These are phyloP conservation scores for Caenorhabditis latens DNA, from an alignment of 1,140 invertebrate genomes.

Conservation along the genomic window DNA sequence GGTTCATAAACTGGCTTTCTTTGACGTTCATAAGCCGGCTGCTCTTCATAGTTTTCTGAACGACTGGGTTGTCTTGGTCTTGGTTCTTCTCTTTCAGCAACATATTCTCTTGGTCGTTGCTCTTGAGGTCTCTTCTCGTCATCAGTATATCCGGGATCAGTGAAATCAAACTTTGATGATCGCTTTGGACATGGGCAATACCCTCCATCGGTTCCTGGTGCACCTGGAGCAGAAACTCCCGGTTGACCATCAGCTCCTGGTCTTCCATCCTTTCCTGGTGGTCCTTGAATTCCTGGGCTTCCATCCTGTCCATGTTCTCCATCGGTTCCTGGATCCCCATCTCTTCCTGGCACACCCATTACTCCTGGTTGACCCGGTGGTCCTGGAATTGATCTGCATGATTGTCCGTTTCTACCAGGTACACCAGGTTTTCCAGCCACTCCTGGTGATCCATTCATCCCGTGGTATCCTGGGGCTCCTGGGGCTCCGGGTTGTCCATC, in stretches of 20 bases:
- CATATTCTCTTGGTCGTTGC: slow-evolving; percentile 20
- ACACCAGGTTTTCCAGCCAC: slow-evolving; percentile 1
- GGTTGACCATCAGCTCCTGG: slow-evolving; percentile 26
- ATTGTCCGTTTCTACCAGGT: slow-evolving; percentile 42
- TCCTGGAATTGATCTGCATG: slow-evolving; percentile 31
- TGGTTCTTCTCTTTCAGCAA: slow-evolving; percentile 4
- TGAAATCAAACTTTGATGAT: slow-evolving; percentile 33
- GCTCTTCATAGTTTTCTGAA: neutral
- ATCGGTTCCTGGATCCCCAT: slow-evolving; percentile 50
- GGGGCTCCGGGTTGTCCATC: slow-evolving; percentile 49
- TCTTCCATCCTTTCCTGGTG: slow-evolving; percentile 38
- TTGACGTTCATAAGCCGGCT: neutral
- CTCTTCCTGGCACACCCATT: slow-evolving; percentile 29
- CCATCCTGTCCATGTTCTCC: slow-evolving; percentile 41
- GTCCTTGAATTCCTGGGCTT: slow-evolving; percentile 46
- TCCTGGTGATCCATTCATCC: slow-evolving; percentile 27
- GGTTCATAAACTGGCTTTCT: slow-evolving; percentile 30
- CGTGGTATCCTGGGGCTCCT: slow-evolving; percentile 23
- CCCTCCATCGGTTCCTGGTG: slow-evolving; percentile 14
- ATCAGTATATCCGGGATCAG: slow-evolving; percentile 9
- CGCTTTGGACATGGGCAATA: slow-evolving; percentile 42
- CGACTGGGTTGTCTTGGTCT: neutral
- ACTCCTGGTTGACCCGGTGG: slow-evolving; percentile 45
- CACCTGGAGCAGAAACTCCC: slow-evolving; percentile 29
- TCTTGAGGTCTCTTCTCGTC: slow-evolving; percentile 14